A percentile compares a stretch with the other conserved stretches of the same genome.
phyloP scores from a whole-genome alignment of 2,888 invertebrate genomes.

The Spatulosminthurus flaviceps region DNA sequence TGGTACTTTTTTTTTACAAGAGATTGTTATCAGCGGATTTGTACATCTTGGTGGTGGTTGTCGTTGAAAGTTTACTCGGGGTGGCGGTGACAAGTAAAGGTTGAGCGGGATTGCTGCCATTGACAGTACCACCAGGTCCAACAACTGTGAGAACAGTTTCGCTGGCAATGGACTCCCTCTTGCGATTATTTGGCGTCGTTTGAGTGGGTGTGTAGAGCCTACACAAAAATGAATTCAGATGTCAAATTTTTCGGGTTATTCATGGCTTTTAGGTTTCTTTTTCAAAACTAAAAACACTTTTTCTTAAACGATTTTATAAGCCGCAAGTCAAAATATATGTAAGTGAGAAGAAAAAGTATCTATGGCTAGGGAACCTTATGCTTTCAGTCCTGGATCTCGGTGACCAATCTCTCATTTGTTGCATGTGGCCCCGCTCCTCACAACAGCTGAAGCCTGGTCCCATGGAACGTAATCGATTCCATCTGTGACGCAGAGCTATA shows the following conservation, averaged over 20 bases:
- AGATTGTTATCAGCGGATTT: conserved; percentile 18
- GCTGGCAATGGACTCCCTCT: conserved; percentile 81
- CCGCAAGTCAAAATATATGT: neutral
- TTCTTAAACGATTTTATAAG: no score
- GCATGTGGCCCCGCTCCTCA: conserved; percentile 51
- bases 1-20: neutral
- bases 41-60: conserved; percentile 32
- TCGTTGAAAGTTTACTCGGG: neutral
- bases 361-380: conserved; percentile 64
- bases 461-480: conserved; percentile 79
- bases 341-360: neutral
- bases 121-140: neutral
- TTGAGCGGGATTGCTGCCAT: conserved; percentile 31
- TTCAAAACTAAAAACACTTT: no score
- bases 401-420: conserved; percentile 71
- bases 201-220: conserved; percentile 76
- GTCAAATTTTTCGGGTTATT: no score
- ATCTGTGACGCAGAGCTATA: conserved; percentile 83
- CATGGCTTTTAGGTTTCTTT: no score
- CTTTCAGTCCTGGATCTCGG: conserved; percentile 66
- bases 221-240: no score
- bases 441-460: conserved; percentile 39
- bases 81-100: conserved; percentile 26
- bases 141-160: conserved; percentile 72
- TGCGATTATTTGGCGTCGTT: conserved; percentile 68